A percentile compares a stretch with the other conserved stretches of the same genome.
Evolutionary conservation across 2,888 invertebrate genomes (phyloP).

Genomic region (Cryptocephalus primarius): DNA sequence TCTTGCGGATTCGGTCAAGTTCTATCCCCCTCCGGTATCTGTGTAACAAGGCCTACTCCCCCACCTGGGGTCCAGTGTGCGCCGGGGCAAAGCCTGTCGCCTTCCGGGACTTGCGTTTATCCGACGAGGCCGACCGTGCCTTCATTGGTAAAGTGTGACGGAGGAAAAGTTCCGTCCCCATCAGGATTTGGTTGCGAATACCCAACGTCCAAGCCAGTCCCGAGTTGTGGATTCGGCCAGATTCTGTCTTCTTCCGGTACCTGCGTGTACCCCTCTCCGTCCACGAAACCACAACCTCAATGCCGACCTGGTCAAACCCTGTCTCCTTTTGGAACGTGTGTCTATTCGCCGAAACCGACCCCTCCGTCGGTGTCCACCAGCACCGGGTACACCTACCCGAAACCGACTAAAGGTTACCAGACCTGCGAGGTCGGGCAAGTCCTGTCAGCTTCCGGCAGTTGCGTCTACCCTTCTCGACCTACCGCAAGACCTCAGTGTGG

Average conservation of each 20-base stretch:
- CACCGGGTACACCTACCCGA: not conserved
- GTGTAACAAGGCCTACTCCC: conserved; percentile 1
- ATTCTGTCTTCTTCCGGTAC: conserved; percentile 9
- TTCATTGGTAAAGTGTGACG: too few species aligned
- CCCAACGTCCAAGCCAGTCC: conserved; percentile 9
- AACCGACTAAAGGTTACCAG: not conserved
- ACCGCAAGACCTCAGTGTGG: conserved; percentile 4
- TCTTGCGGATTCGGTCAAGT: conserved; percentile 6
- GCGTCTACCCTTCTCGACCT: conserved; percentile 4
- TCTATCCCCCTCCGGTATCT: not conserved
- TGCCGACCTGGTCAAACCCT: conserved; percentile 33
- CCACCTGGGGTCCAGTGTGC: conserved; percentile 15
- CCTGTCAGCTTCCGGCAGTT: conserved; percentile 8
- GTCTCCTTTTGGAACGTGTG: conserved; percentile 2
- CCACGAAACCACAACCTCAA: conserved; percentile 6
- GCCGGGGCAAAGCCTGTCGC: conserved; percentile 6
- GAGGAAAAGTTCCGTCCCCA: conserved; percentile 6
- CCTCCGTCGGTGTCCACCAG: too few species aligned
- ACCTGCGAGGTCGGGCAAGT: conserved; percentile 2
- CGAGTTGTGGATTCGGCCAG: conserved; percentile 7
- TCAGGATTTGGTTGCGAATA: conserved; percentile 11
- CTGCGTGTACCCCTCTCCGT: conserved; percentile 8
- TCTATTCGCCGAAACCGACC: too few species aligned
- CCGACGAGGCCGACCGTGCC: not conserved
- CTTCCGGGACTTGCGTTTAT: conserved; percentile 2